phyloP scores from a whole-genome alignment of 2,113 vertebrate genomes.

The Cisticola juncidis region DNA sequence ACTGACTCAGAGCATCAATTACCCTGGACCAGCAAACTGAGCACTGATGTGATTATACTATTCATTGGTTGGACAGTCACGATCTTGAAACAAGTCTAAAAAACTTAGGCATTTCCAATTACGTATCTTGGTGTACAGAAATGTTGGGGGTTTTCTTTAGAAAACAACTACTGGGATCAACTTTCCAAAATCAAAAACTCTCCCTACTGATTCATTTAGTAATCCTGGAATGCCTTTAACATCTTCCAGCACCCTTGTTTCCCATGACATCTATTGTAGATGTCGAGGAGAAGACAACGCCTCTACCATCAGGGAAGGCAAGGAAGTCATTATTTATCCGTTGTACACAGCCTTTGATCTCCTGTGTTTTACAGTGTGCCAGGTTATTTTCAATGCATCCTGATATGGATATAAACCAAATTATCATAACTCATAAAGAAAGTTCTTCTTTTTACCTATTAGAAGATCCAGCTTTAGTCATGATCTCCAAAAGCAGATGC shows the following conservation, averaged over 20 bases:
- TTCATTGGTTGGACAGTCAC: background rate
- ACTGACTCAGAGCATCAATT: background rate
- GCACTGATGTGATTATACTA: background rate
- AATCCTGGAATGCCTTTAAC: background rate
- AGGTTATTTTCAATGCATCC: background rate
- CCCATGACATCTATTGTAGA: background rate
- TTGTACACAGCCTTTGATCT: background rate
- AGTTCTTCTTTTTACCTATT: background rate
- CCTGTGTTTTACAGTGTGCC: background rate
- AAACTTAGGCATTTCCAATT: background rate
- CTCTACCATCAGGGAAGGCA: background rate
- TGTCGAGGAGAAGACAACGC: accelerated
- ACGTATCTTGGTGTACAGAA: background rate
- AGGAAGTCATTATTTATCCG: background rate
- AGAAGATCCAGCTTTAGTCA: background rate
- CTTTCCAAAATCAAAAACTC: background rate
- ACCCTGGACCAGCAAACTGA: background rate
- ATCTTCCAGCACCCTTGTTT: background rate
- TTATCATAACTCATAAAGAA: background rate
- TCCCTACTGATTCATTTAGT: background rate
- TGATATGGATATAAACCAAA: background rate
- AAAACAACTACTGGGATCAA: background rate
- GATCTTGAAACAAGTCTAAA: background rate
- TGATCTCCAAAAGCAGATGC: background rate
- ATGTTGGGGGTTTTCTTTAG: background rate